Evolutionary conservation across 1,140 invertebrate genomes (phyloP), one percentile per base, ranked within the genome.

Genomic region (Ceratosolen solmsi): DNA sequence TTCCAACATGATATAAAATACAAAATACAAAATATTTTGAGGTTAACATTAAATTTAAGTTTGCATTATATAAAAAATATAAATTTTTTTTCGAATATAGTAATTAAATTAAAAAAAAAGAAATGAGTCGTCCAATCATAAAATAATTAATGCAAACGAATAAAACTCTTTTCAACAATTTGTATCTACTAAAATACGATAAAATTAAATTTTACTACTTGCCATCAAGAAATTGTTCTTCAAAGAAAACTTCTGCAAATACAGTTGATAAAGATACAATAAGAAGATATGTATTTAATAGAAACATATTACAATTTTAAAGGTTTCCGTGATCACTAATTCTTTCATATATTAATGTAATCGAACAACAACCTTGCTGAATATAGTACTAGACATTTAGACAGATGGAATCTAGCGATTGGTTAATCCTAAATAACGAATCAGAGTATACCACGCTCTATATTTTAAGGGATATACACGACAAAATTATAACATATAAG

Each of bases 391-490:
- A 85, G 88, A 87, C 91, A 89, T 90, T 84, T 87, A 93, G 93
- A 93, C 93, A 94, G 93, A 93, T 94, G 93, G 93, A 94, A 90
- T 80, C 79, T 76, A 86, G 38, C 85, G 82, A 94, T 94, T 93
- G 93, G 93, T 84, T 58, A 82, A 74, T 36, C 0, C 1, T 3
- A 46, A 25, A 36, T 75, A 80, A 77, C 93, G 93, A 93, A 94
- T 94, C 83, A 85, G 9, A 85, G 73, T 84, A 73, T 89, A 93
- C 92, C 93, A 94, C 89, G 89, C 89, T 90, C 20, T 68, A 7
- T 3, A 33, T 33, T 1, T 63, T 33, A 63, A 33, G 60, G 13
- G 9, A 17, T 17, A 2, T 33, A 17, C 60, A 63, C 60, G 13
- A 46, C n/a, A n/a, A 46, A 46, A 7, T 7, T 46, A 46, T 7